Evolutionary conservation across 2,888 invertebrate genomes (phyloP), one percentile per base, ranked within the genome.

Genomic region (Anthophora plumipes): DNA sequence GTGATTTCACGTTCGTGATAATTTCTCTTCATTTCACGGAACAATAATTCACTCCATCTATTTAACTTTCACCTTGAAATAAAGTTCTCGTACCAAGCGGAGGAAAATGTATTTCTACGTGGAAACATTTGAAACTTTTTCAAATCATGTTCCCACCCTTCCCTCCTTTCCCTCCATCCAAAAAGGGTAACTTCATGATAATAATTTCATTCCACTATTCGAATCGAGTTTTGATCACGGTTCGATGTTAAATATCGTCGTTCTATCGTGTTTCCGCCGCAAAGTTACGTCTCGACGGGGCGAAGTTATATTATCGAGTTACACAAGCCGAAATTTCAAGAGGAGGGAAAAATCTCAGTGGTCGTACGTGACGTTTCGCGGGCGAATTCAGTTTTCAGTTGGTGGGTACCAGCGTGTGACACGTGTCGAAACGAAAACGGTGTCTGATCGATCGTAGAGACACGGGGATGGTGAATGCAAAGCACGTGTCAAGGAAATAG

Each of bases 401-500:
- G 60, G 54, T 39, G 61, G 68, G n/a, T n/a, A n/a, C n/a, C n/a
- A 31, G 39, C 20, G 25, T 46, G 46, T 54, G 46, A 59, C 77
- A 69, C 37, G 67, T 14, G 70, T 73, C 59, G 54, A 48, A n/a
- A 55, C 20, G 46, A 43, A 25, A 52, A 37, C 22, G 50, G 48
- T 60, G 61, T 54, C 59, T 31, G 72, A 80, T 85, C 82, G 84
- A 86, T 80, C 79, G 77, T 31, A 31, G 78, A 31, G 78, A 68
- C 82, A 54, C 50, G 57, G 73, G 43, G 25, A 73, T 64, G 67
- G 39, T 61, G 79, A 70, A 85, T 86, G 82, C 86, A 76, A 77
- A 82, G 75, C 85, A 73, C 82, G 82, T 80, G 82, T 84, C 86
- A 84, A 84, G 79, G 85, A 76, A 82, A 81, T n/a, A 86, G 81